These are phyloP conservation scores for Pangasius larnaudii DNA, from an alignment of 2,797 vertebrate species.

Conservation along the genomic window DNA sequence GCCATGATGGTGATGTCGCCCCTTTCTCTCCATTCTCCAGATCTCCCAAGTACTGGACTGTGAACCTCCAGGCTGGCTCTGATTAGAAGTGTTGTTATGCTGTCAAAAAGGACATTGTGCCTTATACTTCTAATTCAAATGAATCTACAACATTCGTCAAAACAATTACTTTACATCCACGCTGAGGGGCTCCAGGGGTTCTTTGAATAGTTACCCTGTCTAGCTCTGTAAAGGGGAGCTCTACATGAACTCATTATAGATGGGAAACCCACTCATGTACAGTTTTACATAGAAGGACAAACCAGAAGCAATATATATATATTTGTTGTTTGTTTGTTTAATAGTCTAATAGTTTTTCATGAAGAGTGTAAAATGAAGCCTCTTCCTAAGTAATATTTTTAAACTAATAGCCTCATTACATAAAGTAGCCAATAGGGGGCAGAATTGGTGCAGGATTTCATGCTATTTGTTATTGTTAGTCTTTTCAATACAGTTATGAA, in stretches of 20 bases:
- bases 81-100: neutral
- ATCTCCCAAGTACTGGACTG: neutral
- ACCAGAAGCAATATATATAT: neutral
- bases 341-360: neutral
- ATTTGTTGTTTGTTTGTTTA: neutral
- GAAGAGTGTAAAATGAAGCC: neutral
- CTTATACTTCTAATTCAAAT: neutral
- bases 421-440: conserved; percentile 1
- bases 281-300: neutral
- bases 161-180: neutral
- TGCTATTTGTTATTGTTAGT: neutral
- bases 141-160: neutral
- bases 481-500: neutral
- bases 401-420: neutral
- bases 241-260: neutral
- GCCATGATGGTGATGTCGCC: neutral
- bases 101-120: neutral
- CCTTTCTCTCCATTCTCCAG: neutral
- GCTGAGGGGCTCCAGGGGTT: neutral
- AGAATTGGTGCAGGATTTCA: neutral
- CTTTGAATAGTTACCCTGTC: neutral
- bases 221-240: neutral
- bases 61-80: neutral
- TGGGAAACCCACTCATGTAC: neutral
- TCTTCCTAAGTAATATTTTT: neutral